Percentiles rank a stretch among this genome's conserved stretches.
Conservation (phyloP, 2,113 vertebrate species). For the Forbesichthys agassizii region DNA sequence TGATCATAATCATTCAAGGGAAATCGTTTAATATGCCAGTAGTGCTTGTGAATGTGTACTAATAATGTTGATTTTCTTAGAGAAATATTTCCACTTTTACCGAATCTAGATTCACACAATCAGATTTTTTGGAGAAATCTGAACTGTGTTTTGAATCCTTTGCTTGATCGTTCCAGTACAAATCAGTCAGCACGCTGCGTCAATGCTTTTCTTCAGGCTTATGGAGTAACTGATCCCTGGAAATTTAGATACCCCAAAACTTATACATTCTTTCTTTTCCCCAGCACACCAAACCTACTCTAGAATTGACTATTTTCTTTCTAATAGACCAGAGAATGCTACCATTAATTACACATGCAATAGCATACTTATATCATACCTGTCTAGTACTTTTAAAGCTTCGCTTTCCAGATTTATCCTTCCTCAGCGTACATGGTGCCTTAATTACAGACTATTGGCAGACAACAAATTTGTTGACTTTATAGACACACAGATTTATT, state of each 20-base stretch:
- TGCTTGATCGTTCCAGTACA: background rate
- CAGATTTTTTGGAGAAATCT: background rate
- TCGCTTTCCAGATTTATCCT: background rate
- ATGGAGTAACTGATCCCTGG: background rate
- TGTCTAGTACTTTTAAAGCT: background rate
- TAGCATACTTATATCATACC: conserved; percentile 3
- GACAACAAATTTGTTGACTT: background rate
- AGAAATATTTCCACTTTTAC: background rate
- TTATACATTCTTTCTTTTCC: conserved; percentile 9
- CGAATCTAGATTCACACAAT: background rate
- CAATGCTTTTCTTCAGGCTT: background rate
- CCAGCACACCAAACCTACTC: background rate
- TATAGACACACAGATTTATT: background rate
- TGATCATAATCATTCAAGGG: background rate
- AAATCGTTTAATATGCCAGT: background rate
- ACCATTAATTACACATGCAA: background rate
- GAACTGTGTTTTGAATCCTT: background rate
- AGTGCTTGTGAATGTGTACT: background rate
- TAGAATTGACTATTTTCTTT: conserved; percentile 8
- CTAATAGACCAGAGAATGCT: conserved; percentile 1
- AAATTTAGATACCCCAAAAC: background rate
- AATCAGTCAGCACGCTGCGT: background rate
- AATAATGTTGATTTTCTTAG: background rate
- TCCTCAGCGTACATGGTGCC: background rate
- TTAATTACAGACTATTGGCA: conserved; percentile 1